Evolutionary conservation across 2,888 invertebrate species (phyloP).

Genomic region (Diplolepis rosae): DNA sequence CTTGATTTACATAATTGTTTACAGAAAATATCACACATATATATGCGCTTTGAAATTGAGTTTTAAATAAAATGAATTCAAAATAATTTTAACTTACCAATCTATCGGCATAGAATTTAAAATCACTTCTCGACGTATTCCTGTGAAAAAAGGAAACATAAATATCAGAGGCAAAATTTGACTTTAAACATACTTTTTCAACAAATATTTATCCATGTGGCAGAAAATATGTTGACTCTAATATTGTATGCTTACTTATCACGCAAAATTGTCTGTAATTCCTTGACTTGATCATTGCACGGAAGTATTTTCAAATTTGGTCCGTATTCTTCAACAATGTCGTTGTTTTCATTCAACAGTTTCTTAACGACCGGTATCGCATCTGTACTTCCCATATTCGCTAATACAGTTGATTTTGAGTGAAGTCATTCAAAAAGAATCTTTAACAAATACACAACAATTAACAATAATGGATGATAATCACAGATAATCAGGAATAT

Average conservation of each 20-base stretch:
- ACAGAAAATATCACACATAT: too few relatives aligned
- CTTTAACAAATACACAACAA: slow-evolving; percentile 1
- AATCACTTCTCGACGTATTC: slow-evolving; percentile 93
- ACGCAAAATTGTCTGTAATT: slow-evolving; percentile 89
- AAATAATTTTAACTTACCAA: slow-evolving; percentile 76
- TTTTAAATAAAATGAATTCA: too few relatives aligned
- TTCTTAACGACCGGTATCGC: slow-evolving; percentile 49
- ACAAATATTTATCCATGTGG: background rate
- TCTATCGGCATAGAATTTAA: slow-evolving; percentile 98
- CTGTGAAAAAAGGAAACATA: slow-evolving; percentile 74
- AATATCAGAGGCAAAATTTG: background rate
- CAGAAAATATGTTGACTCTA: slow-evolving; percentile 33
- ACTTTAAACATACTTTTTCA: background rate
- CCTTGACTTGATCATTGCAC: slow-evolving; percentile 86
- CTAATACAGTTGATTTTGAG: background rate
- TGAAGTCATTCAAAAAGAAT: background rate
- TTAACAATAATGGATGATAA: background rate
- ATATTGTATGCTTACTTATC: slow-evolving; percentile 82
- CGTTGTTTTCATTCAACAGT: slow-evolving; percentile 61
- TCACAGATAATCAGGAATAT: too few relatives aligned
- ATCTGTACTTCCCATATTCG: slow-evolving; percentile 61
- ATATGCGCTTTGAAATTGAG: too few relatives aligned
- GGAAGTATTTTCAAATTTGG: slow-evolving; percentile 83
- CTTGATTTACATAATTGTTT: background rate
- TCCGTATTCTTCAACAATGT: slow-evolving; percentile 78